Evolutionary conservation across 2,113 vertebrate genomes (phyloP).

Genomic region (Phylloscopus trochiloides): DNA sequence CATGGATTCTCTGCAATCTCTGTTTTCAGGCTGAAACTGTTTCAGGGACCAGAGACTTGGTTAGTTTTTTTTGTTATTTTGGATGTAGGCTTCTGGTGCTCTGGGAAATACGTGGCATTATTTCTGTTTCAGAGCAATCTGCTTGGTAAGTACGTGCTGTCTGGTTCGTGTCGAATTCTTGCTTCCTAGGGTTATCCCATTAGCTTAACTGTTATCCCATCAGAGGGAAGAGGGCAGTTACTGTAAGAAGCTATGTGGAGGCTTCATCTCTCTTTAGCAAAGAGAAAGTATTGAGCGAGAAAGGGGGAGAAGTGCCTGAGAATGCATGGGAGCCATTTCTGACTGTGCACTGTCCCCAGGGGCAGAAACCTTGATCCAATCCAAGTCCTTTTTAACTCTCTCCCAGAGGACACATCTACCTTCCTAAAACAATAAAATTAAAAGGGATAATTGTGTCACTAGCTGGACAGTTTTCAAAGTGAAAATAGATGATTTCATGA

Average conservation of each 20-base stretch:
- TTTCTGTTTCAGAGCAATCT: constrained; percentile 12
- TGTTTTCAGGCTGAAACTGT: background rate
- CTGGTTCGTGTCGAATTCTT: background rate
- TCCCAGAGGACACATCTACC: background rate
- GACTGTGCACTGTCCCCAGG: background rate
- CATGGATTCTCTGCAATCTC: background rate
- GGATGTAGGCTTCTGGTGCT: background rate
- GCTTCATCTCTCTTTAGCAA: background rate
- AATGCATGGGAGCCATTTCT: background rate
- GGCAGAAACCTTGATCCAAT: background rate
- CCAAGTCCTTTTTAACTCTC: background rate
- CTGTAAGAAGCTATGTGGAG: background rate
- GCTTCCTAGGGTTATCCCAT: constrained; percentile 25
- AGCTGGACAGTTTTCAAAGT: background rate
- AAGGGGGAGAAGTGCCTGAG: background rate
- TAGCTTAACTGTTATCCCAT: constrained; percentile 24
- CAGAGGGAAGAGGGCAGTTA: background rate
- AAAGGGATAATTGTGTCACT: background rate
- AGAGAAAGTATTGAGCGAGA: background rate
- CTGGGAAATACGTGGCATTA: background rate
- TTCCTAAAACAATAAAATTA: background rate
- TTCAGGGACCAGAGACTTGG: background rate
- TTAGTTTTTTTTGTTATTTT: background rate
- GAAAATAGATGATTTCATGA: background rate
- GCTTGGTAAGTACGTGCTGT: background rate